Percentiles rank a stretch among this genome's conserved stretches.
Conservation (phyloP, 2,888 invertebrate genomes). For the Amphipoea oculea region DNA sequence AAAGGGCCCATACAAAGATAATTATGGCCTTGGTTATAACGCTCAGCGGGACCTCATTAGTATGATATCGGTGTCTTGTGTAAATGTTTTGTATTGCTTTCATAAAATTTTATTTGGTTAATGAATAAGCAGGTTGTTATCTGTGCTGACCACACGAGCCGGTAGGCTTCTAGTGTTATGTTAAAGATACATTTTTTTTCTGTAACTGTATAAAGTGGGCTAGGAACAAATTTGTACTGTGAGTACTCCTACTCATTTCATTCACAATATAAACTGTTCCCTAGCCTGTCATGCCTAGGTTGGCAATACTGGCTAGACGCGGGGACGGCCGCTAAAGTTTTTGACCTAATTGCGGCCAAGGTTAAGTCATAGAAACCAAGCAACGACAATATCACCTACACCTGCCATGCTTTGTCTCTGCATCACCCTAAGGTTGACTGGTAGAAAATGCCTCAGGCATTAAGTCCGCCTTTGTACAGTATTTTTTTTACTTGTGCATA, state of each 20-base stretch:
- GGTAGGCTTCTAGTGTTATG: slow-evolving; percentile 15
- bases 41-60: slow-evolving; percentile 66
- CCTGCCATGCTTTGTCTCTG: no score
- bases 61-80: slow-evolving; percentile 63
- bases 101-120: slow-evolving; percentile 53
- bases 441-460: no score
- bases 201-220: neutral
- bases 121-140: slow-evolving; percentile 51
- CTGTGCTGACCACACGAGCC: slow-evolving; percentile 25
- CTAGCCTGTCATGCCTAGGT: neutral
- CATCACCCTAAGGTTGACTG: no score
- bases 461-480: no score
- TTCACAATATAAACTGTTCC: neutral
- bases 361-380: neutral
- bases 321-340: neutral
- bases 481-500: no score
- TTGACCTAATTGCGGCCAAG: neutral
- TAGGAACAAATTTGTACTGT: neutral
- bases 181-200: slow-evolving; percentile 5
- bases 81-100: slow-evolving; percentile 48
- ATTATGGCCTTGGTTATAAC: slow-evolving; percentile 77
- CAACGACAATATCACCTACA: no score
- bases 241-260: neutral
- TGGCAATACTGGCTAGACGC: neutral
- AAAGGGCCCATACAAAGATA: slow-evolving; percentile 80